Conservation (phyloP, 2,113 vertebrate genomes). For the Mormoops blainvillei region DNA sequence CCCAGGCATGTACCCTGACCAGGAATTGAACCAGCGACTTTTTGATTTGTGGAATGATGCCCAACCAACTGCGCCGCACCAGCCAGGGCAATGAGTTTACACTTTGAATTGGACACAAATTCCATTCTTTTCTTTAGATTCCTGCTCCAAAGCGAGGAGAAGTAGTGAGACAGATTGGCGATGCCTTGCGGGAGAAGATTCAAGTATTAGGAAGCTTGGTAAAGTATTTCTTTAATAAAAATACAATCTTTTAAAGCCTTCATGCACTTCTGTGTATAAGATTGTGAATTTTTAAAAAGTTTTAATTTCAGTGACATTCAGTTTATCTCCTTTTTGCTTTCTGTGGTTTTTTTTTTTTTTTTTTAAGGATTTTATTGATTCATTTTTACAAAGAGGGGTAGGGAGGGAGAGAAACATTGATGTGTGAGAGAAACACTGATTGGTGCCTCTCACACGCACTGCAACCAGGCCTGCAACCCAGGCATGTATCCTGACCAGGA, state of each 20-base stretch:
- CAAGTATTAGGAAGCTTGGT: conserved; percentile 92
- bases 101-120: neutral
- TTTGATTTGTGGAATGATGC: too few species aligned
- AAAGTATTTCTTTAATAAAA: conserved; percentile 53
- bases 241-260: neutral
- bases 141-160: conserved; percentile 97
- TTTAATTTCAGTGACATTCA: neutral
- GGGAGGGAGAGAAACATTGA: neutral
- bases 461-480: neutral
- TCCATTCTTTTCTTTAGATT: conserved; percentile 79
- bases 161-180: conserved; percentile 96
- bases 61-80: neutral
- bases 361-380: neutral
- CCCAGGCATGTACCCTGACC: too few species aligned
- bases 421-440: neutral
- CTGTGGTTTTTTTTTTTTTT: neutral
- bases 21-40: too few species aligned
- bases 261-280: fast-evolving
- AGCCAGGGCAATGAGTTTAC: too few species aligned
- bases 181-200: conserved; percentile 94
- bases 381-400: neutral
- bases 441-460: neutral
- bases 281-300: neutral
- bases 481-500: neutral
- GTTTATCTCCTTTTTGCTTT: too few species aligned